Evolutionary conservation across 2,888 invertebrate species (phyloP).

Genomic region (Dorcus hopei): DNA sequence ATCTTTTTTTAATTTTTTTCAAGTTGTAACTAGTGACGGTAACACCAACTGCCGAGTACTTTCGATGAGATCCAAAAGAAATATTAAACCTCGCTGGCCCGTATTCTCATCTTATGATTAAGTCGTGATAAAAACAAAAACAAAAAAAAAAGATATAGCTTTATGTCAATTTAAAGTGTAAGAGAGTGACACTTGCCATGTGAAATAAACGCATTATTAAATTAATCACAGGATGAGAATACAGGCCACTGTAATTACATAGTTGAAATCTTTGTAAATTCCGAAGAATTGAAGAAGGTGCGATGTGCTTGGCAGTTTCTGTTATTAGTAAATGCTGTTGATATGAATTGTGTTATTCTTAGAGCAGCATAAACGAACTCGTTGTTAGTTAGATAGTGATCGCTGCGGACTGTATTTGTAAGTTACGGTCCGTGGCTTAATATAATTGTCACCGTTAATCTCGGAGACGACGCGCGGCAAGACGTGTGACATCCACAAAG

Average conservation of each 20-base stretch:
- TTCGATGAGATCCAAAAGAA: too few relatives aligned
- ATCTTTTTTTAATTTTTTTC: conserved; percentile 5
- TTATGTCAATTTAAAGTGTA: too few relatives aligned
- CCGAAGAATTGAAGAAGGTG: too few relatives aligned
- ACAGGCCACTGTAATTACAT: too few relatives aligned
- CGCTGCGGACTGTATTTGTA: conserved; percentile 50
- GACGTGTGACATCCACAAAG: conserved; percentile 22
- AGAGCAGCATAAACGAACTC: conserved; percentile 19
- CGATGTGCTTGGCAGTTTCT: conserved; percentile 4
- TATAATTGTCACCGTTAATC: conserved; percentile 16
- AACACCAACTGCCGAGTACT: not conserved
- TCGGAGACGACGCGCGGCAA: conserved; percentile 21
- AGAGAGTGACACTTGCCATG: too few relatives aligned
- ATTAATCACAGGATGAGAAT: too few relatives aligned
- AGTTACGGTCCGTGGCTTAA: conserved; percentile 47
- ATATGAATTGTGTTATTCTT: conserved; percentile 20
- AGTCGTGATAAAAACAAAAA: too few relatives aligned
- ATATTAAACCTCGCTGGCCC: too few relatives aligned
- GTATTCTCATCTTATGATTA: too few relatives aligned
- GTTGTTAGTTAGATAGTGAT: conserved; percentile 18
- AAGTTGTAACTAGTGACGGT: conserved; percentile 5
- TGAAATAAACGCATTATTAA: too few relatives aligned
- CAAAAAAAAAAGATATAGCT: too few relatives aligned
- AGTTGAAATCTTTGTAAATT: too few relatives aligned
- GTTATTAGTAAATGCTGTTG: conserved; percentile 12